A percentile compares a stretch with the other conserved stretches of the same genome.
Conservation (phyloP, 2,888 invertebrate genomes). For the Andrena haemorrhoa region DNA sequence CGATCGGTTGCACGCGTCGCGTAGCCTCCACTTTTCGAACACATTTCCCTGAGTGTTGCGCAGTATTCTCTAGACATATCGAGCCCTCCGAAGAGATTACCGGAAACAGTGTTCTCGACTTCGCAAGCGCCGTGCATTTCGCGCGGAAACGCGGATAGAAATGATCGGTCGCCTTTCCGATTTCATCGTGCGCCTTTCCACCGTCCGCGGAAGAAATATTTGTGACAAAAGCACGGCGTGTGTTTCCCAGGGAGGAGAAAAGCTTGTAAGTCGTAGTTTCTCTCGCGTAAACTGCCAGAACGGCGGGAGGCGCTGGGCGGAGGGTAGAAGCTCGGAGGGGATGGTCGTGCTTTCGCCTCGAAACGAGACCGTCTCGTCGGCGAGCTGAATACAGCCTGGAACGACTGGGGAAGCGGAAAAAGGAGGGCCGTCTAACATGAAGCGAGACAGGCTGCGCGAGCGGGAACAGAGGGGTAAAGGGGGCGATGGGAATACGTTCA, state of each 20-base stretch:
- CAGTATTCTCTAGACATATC: neutral
- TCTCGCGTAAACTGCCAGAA: slow-evolving; percentile 36
- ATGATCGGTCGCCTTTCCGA: neutral
- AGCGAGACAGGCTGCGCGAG: slow-evolving; percentile 25
- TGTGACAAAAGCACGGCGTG: slow-evolving; percentile 1
- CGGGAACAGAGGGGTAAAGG: neutral
- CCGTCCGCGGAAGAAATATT: slow-evolving; percentile 17
- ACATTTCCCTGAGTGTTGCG: neutral
- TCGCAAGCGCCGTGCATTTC: neutral
- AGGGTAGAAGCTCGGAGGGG: neutral
- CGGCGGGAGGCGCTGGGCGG: neutral
- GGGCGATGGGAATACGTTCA: slow-evolving; percentile 45
- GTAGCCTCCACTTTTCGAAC: neutral
- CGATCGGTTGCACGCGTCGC: too few relatives aligned
- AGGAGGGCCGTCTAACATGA: slow-evolving; percentile 4
- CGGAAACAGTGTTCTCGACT: neutral
- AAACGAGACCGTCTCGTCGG: slow-evolving; percentile 59
- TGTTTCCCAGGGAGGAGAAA: slow-evolving; percentile 22
- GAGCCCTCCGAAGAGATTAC: neutral
- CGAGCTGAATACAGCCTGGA: slow-evolving; percentile 52
- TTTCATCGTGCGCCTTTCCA: neutral
- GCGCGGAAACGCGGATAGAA: neutral
- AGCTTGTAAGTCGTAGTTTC: slow-evolving; percentile 49
- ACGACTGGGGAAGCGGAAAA: slow-evolving; percentile 32
- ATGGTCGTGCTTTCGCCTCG: slow-evolving; percentile 48